Percentiles rank a stretch among this genome's conserved stretches.
Conservation (phyloP, 2,888 invertebrate species). For the Halocaridina rubra region DNA sequence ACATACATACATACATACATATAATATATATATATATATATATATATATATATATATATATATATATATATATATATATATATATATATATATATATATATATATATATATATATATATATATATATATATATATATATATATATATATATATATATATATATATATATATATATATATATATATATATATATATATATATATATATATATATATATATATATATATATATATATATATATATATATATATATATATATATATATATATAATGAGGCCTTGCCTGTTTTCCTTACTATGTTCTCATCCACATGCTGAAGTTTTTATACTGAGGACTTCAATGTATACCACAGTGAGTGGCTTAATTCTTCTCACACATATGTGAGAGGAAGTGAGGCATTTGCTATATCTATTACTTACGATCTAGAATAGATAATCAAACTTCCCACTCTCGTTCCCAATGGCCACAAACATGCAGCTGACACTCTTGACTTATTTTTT, state of each 20-base stretch:
- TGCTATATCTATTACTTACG: too few relatives aligned
- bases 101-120: background rate
- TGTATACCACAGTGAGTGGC: too few relatives aligned
- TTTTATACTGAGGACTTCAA: too few relatives aligned
- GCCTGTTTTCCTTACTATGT: too few relatives aligned
- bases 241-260: background rate
- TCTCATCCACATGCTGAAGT: too few relatives aligned
- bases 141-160: background rate
- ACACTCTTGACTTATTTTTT: too few relatives aligned
- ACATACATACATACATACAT: too few relatives aligned
- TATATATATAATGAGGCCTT: background rate
- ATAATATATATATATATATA: background rate
- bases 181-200: background rate
- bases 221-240: background rate
- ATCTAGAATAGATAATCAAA: too few relatives aligned
- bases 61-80: background rate
- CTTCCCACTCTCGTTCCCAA: too few relatives aligned
- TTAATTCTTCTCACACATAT: too few relatives aligned
- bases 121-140: background rate
- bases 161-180: background rate
- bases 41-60: background rate
- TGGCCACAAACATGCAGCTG: too few relatives aligned
- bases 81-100: background rate
- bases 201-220: background rate
- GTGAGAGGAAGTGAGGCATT: too few relatives aligned